Evolutionary conservation across 2,797 vertebrate species (phyloP), one percentile per base, ranked within the genome.

Genomic region (Gypaetus barbatus): DNA sequence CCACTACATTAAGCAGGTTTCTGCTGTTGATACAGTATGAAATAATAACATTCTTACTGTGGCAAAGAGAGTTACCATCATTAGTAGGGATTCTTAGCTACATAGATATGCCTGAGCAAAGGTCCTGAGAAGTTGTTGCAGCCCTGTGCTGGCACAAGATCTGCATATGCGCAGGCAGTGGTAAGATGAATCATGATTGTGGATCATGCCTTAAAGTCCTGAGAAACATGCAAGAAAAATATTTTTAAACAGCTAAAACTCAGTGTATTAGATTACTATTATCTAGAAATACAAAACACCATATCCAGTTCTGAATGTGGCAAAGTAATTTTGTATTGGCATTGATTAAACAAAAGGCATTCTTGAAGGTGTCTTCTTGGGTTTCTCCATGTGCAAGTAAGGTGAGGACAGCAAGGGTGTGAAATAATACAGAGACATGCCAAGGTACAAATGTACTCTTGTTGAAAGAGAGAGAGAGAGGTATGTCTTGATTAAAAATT

Each of bases 401-500:
- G 41, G 41, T 43, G 31, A 39, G 18, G 8, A 10, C 39, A 81
- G n/a, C 19, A 27, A 49, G 12, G 14, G 6, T 85, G 35, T 85
- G 57, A 60, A 89, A 46, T 91, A 74, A 78, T 31, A 58, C 39
- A 82, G 60, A 94, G 69, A 57, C 41, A 22, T 39, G 25, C n/a
- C 48, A 33, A 27, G 78, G 65, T 75, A 77, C 73, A 91, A 88
- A 92, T 84, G 35, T 75, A 43, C 21, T 88, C 74, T 78, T 91
- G n/a, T 49, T 74, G 43, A 86, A 93, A 66, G 37, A 74, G 37
- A 77, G 22, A 77, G 51, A 54, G n/a, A 75, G 28, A 80, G 37
- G 43, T 73, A 49, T 66, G 31, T 88, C 90, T 75, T 94, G 87
- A 84, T 93, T 96, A 95, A 84, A 84, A 70, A 93, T 82, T 70